Evolutionary conservation across 2,113 vertebrate species (phyloP).

Genomic region (Chaetorhynchus papuensis): DNA sequence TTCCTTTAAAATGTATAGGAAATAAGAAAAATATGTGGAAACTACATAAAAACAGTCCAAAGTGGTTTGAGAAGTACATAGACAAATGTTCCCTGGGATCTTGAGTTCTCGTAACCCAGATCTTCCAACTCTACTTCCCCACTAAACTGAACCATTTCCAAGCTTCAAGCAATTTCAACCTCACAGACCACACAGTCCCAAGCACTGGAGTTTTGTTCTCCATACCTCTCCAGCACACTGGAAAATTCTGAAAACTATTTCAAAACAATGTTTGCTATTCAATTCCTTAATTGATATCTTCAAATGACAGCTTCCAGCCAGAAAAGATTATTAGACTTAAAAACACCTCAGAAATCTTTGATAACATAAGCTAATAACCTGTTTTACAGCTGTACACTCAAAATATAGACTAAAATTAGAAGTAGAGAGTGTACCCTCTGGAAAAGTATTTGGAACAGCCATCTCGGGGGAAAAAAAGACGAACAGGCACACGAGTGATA

Average conservation of each 20-base stretch:
- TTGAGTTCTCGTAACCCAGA: background rate
- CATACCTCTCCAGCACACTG: background rate
- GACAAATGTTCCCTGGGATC: background rate
- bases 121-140: background rate
- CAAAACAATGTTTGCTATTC: background rate
- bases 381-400: background rate
- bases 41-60: background rate
- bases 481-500: background rate
- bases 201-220: background rate
- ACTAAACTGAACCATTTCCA: background rate
- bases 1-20: background rate
- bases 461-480: accelerated
- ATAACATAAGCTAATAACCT: background rate
- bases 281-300: background rate
- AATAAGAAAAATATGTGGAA: background rate
- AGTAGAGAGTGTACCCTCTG: background rate
- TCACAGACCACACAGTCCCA: background rate
- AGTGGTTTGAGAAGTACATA: background rate
- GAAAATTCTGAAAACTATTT: background rate
- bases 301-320: background rate
- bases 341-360: background rate
- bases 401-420: background rate
- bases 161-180: background rate
- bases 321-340: background rate
- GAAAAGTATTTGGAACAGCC: background rate